Evolutionary conservation across 2,113 vertebrate species (phyloP).

Genomic region (Scortum barcoo): DNA sequence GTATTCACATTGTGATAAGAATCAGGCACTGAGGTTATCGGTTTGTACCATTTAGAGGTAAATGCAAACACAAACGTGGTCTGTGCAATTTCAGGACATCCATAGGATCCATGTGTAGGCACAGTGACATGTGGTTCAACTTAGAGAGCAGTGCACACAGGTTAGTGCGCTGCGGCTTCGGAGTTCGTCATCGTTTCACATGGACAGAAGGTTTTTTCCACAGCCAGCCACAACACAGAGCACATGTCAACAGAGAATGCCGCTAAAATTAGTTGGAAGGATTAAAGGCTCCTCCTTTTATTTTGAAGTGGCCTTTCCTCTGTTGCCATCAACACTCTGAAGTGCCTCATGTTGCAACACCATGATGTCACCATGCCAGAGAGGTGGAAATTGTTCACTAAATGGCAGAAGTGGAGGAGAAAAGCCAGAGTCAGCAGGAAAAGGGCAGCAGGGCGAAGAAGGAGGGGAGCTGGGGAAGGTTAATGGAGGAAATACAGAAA

Average conservation of each 20-base stretch:
- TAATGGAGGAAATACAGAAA: conserved; percentile 61
- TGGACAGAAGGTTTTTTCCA: conserved; percentile 28
- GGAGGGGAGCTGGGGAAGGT: conserved; percentile 17
- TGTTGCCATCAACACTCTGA: conserved; percentile 43
- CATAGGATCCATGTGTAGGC: conserved; percentile 51
- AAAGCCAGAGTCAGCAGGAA: conserved; percentile 72
- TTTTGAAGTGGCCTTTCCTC: conserved; percentile 26
- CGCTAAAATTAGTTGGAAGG: conserved; percentile 26
- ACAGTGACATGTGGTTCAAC: conserved; percentile 63
- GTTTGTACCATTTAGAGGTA: conserved; percentile 50
- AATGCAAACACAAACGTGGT: conserved; percentile 72
- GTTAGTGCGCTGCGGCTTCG: conserved; percentile 40
- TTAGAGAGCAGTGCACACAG: conserved; percentile 56
- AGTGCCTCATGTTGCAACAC: conserved; percentile 16
- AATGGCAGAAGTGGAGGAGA: conserved; percentile 52
- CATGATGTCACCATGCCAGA: conserved; percentile 59
- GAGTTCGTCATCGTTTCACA: conserved; percentile 53
- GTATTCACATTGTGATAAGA: conserved; percentile 35
- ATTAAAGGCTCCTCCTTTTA: conserved; percentile 33
- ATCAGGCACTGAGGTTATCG: conserved; percentile 44
- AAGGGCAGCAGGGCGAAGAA: conserved; percentile 12
- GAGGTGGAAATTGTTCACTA: conserved; percentile 59
- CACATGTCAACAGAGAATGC: conserved; percentile 37
- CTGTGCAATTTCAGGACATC: conserved; percentile 59
- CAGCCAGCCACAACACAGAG: conserved; percentile 55